Evolutionary conservation across 2,888 invertebrate genomes (phyloP).

Genomic region (Osmoderma eremita): DNA sequence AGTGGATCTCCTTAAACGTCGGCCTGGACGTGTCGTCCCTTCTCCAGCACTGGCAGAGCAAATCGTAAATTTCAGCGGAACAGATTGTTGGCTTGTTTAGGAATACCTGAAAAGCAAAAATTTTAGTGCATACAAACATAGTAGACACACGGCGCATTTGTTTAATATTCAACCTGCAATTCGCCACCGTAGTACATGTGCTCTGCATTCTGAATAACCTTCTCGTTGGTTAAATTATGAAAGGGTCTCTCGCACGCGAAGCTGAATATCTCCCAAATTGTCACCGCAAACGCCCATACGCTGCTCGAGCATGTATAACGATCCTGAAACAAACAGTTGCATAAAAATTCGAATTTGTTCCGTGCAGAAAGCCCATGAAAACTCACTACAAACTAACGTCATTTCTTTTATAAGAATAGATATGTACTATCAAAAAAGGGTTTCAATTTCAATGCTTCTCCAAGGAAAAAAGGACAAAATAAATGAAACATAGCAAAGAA

Average conservation of each 20-base stretch:
- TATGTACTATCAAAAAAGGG: no score
- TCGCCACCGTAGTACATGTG: slow-evolving; percentile 73
- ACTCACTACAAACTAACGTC: no score
- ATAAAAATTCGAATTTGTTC: slow-evolving; percentile 14
- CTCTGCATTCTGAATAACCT: slow-evolving; percentile 73
- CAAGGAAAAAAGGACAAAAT: no score
- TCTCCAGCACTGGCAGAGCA: slow-evolving; percentile 78
- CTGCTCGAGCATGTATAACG: slow-evolving; percentile 72
- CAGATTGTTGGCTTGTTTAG: slow-evolving; percentile 78
- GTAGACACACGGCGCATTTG: background rate
- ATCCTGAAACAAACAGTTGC: slow-evolving; percentile 62
- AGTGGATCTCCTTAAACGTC: slow-evolving; percentile 74
- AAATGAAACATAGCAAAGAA: no score
- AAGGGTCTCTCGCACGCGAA: slow-evolving; percentile 71
- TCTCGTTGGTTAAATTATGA: slow-evolving; percentile 70
- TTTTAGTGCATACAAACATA: background rate
- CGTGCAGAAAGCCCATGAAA: no score
- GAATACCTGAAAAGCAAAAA: slow-evolving; percentile 63
- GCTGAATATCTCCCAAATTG: slow-evolving; percentile 73
- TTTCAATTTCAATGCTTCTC: no score
- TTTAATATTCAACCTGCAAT: slow-evolving; percentile 64
- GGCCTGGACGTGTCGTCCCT: slow-evolving; percentile 70
- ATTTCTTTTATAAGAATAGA: no score
- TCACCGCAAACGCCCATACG: slow-evolving; percentile 74
- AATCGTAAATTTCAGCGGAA: slow-evolving; percentile 78